Conservation (phyloP, 1,140 invertebrate species). For the Gonioctena quinquepunctata region DNA sequence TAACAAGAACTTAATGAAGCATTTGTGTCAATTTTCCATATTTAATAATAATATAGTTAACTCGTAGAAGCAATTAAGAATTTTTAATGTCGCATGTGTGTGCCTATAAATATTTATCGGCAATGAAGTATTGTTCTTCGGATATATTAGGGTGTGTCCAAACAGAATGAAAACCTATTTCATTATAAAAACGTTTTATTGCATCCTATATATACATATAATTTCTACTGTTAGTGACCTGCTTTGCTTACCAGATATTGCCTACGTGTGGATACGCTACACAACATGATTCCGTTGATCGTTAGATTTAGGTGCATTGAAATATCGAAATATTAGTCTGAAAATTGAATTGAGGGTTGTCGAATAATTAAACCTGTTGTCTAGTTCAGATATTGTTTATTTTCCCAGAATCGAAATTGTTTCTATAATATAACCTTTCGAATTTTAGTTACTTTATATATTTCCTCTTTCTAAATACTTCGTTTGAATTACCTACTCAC, state of each 20-base stretch:
- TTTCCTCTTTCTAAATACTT: no score
- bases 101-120: constrained; percentile 20
- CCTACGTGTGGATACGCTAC: not conserved
- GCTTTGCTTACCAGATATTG: constrained; percentile 7
- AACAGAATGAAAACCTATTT: constrained; percentile 15
- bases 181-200: constrained; percentile 23
- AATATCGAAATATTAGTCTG: no score
- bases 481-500: no score
- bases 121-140: constrained; percentile 10
- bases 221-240: constrained; percentile 20
- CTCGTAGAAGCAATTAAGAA: constrained; percentile 12
- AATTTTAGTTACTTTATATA: no score
- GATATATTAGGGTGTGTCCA: constrained; percentile 16
- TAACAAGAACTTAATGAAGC: constrained; percentile 12
- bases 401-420: no score
- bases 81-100: constrained; percentile 19
- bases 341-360: no score
- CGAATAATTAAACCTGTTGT: no score
- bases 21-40: constrained; percentile 20
- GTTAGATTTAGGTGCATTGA: no score
- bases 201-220: constrained; percentile 12
- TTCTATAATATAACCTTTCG: no score
- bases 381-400: no score
- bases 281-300: no score
- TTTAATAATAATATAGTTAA: constrained; percentile 21